Conservation (phyloP, 2,797 vertebrate species). For the Myotis myotis region DNA sequence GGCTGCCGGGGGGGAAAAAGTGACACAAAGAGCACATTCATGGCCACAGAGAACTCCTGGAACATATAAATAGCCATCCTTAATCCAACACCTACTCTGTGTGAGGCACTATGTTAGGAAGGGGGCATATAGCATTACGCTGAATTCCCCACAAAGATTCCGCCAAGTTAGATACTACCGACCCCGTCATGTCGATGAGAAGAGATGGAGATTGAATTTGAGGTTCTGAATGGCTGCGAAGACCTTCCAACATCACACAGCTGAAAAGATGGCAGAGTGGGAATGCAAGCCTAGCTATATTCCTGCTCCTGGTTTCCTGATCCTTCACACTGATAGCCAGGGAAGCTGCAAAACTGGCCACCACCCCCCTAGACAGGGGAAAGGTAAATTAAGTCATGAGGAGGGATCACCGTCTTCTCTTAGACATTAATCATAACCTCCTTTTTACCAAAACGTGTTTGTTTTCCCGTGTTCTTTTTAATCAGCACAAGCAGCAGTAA, state of each 20-base stretch:
- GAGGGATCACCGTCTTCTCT: background rate
- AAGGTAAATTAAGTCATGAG: background rate
- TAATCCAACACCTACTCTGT: background rate
- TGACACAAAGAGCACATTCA: slow-evolving; percentile 70
- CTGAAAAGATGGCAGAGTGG: background rate
- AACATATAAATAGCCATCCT: slow-evolving; percentile 35
- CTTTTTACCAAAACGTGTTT: slow-evolving; percentile 16
- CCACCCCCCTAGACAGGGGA: background rate
- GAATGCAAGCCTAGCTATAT: background rate
- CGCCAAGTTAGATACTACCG: background rate
- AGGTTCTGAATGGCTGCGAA: background rate
- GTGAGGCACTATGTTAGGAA: background rate
- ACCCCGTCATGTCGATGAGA: background rate
- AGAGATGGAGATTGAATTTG: background rate
- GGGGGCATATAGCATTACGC: background rate
- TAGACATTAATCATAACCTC: background rate
- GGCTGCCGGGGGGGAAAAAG: background rate
- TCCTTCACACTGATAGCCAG: background rate
- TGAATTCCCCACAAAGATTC: background rate
- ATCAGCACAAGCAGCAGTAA: background rate
- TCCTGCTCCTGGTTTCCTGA: background rate
- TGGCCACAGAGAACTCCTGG: background rate
- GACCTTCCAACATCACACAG: background rate
- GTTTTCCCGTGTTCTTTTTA: background rate
- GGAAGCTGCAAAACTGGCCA: background rate